Evolutionary conservation across 2,888 invertebrate species (phyloP).

Genomic region (Camptogramma bilineatum): DNA sequence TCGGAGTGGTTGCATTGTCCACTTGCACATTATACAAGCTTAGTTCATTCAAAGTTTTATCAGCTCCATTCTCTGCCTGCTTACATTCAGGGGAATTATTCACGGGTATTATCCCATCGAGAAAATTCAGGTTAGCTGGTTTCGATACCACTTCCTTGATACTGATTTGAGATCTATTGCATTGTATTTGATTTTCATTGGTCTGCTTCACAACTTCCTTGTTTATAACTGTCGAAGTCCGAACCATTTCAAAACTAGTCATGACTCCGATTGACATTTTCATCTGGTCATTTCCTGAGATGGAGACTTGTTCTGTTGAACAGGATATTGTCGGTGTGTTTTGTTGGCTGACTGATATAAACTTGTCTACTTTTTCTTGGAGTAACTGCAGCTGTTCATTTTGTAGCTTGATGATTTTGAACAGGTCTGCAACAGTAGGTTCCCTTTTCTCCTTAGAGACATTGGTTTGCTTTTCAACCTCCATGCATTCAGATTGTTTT

Average conservation of each 20-base stretch:
- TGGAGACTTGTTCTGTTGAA: conserved; percentile 62
- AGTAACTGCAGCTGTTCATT: conserved; percentile 88
- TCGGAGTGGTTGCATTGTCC: conserved; percentile 77
- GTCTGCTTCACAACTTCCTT: conserved; percentile 69
- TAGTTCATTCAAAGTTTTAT: conserved; percentile 77
- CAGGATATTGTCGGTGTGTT: conserved; percentile 58
- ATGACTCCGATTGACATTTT: conserved; percentile 90
- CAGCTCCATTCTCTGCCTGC: conserved; percentile 57
- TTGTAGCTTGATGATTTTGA: conserved; percentile 88
- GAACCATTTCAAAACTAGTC: conserved; percentile 89
- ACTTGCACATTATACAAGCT: conserved; percentile 78
- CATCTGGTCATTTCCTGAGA: conserved; percentile 70
- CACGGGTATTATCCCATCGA: conserved; percentile 74
- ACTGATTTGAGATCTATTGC: conserved; percentile 75
- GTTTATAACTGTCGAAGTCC: conserved; percentile 78
- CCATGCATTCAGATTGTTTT: conserved; percentile 56
- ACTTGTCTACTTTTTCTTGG: conserved; percentile 87
- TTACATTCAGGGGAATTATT: conserved; percentile 35
- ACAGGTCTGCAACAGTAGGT: conserved; percentile 85
- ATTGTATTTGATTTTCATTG: conserved; percentile 72
- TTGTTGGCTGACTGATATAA: conserved; percentile 65
- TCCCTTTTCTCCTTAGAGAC: conserved; percentile 74
- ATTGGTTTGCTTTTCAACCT: conserved; percentile 65
- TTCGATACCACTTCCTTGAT: conserved; percentile 72
- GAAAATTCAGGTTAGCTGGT: conserved; percentile 69